phyloP scores from a whole-genome alignment of 2,113 vertebrate genomes.

The Hippotragus niger region DNA sequence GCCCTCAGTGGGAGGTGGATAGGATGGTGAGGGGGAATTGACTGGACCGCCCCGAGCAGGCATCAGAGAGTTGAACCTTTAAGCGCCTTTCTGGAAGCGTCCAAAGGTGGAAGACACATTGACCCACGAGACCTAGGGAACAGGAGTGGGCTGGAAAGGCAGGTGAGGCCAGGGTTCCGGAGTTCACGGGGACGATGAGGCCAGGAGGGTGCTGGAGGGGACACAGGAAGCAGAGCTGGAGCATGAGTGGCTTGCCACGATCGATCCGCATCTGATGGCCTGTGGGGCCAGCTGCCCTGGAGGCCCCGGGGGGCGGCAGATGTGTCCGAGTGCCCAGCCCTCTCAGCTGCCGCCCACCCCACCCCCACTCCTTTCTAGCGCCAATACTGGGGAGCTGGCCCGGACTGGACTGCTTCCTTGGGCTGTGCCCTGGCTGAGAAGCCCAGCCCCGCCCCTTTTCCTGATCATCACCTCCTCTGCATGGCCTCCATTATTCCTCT shows the following conservation, averaged over 20 bases:
- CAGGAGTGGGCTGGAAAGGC: neutral
- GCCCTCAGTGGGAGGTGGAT: neutral
- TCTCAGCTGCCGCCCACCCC: neutral
- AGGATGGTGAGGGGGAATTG: neutral
- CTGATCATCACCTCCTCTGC: neutral
- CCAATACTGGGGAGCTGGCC: neutral
- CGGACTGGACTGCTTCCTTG: neutral
- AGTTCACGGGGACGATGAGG: neutral
- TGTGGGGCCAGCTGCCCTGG: neutral
- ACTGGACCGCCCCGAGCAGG: fast-evolving
- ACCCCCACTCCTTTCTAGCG: neutral
- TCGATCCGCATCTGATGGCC: no score
- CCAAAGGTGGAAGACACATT: neutral
- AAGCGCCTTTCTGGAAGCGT: neutral
- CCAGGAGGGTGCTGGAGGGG: fast-evolving
- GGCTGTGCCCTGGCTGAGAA: neutral
- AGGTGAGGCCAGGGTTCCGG: neutral
- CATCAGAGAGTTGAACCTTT: neutral
- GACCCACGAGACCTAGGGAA: neutral
- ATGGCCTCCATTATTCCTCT: neutral
- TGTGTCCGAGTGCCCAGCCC: neutral
- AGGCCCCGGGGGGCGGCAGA: neutral
- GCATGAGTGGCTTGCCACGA: neutral
- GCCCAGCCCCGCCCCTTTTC: neutral
- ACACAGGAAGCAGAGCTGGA: neutral